Conservation (phyloP, 2,113 vertebrate species). For the Eolophus roseicapilla region DNA sequence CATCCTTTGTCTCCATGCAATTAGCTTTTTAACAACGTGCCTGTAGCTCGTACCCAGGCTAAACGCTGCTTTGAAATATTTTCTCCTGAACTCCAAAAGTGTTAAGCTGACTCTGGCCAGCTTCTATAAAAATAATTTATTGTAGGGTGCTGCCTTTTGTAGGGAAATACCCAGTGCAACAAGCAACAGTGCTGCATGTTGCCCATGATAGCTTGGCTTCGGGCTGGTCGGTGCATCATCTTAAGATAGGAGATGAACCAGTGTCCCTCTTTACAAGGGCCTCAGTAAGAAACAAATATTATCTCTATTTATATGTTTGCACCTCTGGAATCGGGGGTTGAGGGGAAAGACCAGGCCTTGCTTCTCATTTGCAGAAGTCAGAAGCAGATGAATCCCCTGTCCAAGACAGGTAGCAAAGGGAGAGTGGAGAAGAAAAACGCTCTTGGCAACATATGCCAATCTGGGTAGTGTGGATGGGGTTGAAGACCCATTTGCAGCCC, state of each 20-base stretch:
- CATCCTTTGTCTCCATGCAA: constrained; percentile 26
- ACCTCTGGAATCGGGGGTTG: neutral
- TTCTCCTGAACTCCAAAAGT: neutral
- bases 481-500: neutral
- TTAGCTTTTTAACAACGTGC: constrained; percentile 36
- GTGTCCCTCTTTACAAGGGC: neutral
- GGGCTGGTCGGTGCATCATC: neutral
- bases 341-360: neutral
- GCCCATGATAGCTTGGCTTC: fast-evolving
- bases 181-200: fast-evolving
- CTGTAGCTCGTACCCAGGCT: constrained; percentile 13
- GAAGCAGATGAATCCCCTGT: neutral
- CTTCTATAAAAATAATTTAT: constrained; percentile 21
- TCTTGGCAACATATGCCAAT: neutral
- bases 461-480: neutral
- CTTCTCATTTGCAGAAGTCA: neutral
- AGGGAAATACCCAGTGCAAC: neutral
- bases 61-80: constrained; percentile 46
- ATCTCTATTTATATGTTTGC: neutral
- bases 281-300: neutral
- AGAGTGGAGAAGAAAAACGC: neutral
- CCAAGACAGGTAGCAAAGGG: neutral
- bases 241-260: fast-evolving
- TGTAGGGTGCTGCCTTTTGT: neutral
- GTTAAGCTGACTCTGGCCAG: neutral